Conservation (phyloP, 2,888 invertebrate species). For the Rhagonycha fulva region DNA sequence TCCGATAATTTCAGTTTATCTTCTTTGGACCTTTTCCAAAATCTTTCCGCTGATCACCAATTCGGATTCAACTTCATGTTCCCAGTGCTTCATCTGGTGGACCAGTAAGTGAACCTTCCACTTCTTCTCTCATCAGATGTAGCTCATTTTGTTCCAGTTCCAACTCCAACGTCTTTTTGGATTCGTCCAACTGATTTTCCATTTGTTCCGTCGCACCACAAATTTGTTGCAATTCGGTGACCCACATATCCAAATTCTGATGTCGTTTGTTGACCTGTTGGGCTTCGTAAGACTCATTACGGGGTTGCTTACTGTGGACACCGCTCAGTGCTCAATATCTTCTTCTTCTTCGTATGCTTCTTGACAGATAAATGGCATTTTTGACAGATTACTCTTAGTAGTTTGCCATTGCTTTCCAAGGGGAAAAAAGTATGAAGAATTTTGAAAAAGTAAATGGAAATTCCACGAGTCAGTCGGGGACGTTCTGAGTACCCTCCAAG, state of each 20-base stretch:
- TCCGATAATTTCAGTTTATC: constrained; percentile 61
- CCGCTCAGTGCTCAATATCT: too few species aligned
- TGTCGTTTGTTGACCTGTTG: constrained; percentile 63
- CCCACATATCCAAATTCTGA: constrained; percentile 61
- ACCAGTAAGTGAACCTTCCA: constrained; percentile 63
- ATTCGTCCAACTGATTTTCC: constrained; percentile 57
- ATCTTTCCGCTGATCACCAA: constrained; percentile 66
- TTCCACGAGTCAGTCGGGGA: too few species aligned
- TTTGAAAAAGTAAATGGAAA: too few species aligned
- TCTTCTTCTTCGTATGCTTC: too few species aligned
- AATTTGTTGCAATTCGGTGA: constrained; percentile 58
- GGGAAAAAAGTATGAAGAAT: too few species aligned
- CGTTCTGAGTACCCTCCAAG: too few species aligned
- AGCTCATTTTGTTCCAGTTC: constrained; percentile 57
- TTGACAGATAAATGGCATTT: too few species aligned
- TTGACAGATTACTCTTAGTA: too few species aligned
- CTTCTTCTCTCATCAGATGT: constrained; percentile 61
- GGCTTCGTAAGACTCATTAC: constrained; percentile 64
- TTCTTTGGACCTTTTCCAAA: constrained; percentile 65
- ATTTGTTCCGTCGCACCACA: constrained; percentile 59
- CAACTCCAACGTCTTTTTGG: constrained; percentile 57
- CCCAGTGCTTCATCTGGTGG: constrained; percentile 65
- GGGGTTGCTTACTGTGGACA: too few species aligned
- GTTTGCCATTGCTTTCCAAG: too few species aligned
- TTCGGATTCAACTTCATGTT: constrained; percentile 66